Evolutionary conservation across 2,888 invertebrate genomes (phyloP), one percentile per base, ranked within the genome.

Genomic region (Lasioglossum lativentre): DNA sequence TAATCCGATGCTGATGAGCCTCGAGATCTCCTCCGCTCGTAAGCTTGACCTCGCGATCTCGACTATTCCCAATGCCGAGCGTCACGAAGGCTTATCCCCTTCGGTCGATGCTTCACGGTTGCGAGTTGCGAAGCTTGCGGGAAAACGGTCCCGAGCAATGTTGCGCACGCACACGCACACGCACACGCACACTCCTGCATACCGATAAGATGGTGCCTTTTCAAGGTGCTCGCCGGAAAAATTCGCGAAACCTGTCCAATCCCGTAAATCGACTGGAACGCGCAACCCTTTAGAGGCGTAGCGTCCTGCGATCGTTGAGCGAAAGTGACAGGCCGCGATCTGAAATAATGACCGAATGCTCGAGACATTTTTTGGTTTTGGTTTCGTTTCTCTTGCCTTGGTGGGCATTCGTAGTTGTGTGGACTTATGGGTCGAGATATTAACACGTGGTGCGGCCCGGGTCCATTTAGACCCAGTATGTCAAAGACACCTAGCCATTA

Each of bases 1-100:
- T 87, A 90, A 90, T 91, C 86, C 83, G 77, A 84, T 87, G 85
- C 88, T 86, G 91, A 90, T 91, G 91, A 90, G 86, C 80, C 42
- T 40, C 70, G 68, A 77, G 79, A 82, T 87, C 88, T 75, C 72
- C 66, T 34, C 30, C 72, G 42, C 76, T 78, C 72, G 75, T 66
- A 52, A 77, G 75, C 63, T 83, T 90, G 79, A 88, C 86, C 85
- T 80, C 59, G 59, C 75, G 78, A 81, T 84, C 82, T 75, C 73
- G n/a, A 59, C 73, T 83, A 76, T 89, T 81, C 72, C 72, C 42
- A 68, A 66, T 78, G 80, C 73, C 40, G 63, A 68, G 27, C 78
- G 77, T 78, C 74, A 70, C 74, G 74, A 75, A 68, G 78, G 68
- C 23, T 75, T 68, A 73, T 52, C 63, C 66, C 71, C 34, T 34